Conservation (phyloP, 2,113 vertebrate genomes). For the Uria aalge region DNA sequence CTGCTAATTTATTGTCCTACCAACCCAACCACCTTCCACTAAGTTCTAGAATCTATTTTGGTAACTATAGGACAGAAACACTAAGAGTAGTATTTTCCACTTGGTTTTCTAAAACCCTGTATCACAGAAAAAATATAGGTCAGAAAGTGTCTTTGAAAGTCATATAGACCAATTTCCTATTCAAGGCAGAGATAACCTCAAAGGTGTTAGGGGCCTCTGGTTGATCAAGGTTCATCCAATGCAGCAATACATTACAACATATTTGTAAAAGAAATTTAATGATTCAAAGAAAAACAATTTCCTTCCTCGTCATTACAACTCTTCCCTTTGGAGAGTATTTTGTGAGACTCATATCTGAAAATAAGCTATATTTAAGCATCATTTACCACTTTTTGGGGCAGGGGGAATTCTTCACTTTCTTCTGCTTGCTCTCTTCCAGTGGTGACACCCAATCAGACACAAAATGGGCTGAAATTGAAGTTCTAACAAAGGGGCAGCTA, state of each 20-base stretch:
- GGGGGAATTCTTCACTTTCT: neutral
- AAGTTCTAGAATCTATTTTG: neutral
- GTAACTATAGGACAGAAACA: neutral
- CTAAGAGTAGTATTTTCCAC: neutral
- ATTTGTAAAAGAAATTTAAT: neutral
- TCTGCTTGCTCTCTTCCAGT: neutral
- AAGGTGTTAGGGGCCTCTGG: neutral
- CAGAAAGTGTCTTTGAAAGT: neutral
- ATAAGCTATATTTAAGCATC: neutral
- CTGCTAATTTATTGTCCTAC: neutral
- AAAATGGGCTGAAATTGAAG: neutral
- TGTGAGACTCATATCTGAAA: neutral
- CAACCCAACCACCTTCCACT: neutral
- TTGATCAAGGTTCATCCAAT: neutral
- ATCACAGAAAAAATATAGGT: neutral
- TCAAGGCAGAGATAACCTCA: neutral
- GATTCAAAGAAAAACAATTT: neutral
- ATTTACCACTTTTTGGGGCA: neutral
- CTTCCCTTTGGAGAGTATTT: neutral
- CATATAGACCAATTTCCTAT: neutral
- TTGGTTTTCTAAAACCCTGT: neutral
- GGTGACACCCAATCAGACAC: neutral
- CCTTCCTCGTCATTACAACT: neutral
- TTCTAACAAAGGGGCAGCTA: neutral
- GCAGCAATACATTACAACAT: neutral